These are phyloP conservation scores for Centruroides sculpturatus DNA, from an alignment of 1,140 invertebrate genomes.

Conservation along the genomic window DNA sequence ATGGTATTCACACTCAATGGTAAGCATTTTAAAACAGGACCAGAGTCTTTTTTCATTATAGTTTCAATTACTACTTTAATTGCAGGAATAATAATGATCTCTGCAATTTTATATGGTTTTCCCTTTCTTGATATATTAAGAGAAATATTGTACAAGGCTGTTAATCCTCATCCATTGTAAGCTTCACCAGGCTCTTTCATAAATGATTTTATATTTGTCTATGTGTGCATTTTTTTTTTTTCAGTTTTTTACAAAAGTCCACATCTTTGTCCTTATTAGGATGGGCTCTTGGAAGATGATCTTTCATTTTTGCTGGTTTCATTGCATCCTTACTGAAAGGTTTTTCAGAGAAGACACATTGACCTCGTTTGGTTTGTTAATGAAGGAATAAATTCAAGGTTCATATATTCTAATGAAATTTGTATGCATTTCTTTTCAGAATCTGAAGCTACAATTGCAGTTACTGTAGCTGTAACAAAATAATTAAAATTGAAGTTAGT, in stretches of 20 bases:
- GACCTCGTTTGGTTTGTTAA: constrained; percentile 11
- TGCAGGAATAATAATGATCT: neutral
- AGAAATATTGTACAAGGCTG: neutral
- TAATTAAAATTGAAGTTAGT: too few species aligned
- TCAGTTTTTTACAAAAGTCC: constrained; percentile 6
- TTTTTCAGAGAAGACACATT: constrained; percentile 12
- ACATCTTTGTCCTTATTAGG: constrained; percentile 10
- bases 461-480: too few species aligned
- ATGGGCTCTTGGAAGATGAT: constrained; percentile 15
- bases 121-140: neutral
- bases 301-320: constrained; percentile 16
- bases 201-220: neutral
- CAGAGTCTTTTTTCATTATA: neutral
- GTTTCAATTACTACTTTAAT: neutral
- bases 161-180: neutral
- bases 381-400: constrained; percentile 14
- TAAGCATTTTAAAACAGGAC: neutral
- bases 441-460: neutral
- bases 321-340: constrained; percentile 10
- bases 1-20: neutral
- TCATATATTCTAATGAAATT: constrained; percentile 16
- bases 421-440: constrained; percentile 19
- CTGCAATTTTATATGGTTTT: neutral
- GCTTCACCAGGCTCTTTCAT: neutral
- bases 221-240: neutral